phyloP scores from a whole-genome alignment of 2,113 vertebrate genomes.

The Tetrao urogallus region DNA sequence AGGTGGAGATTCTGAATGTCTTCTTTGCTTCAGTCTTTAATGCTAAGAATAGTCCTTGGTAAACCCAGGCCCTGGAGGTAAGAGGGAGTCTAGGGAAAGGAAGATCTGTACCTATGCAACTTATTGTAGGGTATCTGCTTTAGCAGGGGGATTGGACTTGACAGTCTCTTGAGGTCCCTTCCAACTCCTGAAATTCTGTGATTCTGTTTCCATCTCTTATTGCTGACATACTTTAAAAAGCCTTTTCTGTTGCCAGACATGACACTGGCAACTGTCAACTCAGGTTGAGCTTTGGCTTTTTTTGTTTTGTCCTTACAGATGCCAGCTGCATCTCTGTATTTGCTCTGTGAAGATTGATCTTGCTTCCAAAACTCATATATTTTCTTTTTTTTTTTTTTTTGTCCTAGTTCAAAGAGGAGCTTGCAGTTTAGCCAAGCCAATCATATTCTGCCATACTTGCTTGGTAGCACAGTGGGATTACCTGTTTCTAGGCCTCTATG shows the following conservation, averaged over 20 bases:
- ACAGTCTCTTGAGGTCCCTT: too few species aligned
- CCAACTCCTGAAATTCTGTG: too few species aligned
- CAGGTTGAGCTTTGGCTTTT: not conserved
- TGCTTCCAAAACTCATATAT: not conserved
- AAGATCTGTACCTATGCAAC: too few species aligned
- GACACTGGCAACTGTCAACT: not conserved
- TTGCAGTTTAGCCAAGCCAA: not conserved
- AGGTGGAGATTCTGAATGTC: too few species aligned
- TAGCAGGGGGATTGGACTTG: too few species aligned
- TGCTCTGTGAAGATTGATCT: not conserved
- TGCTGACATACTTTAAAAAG: not conserved
- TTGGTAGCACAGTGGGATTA: too few species aligned
- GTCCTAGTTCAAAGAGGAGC: not conserved
- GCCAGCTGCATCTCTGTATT: not conserved
- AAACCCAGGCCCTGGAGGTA: too few species aligned
- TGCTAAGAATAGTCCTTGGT: too few species aligned
- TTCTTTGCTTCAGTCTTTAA: too few species aligned
- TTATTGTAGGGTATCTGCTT: too few species aligned
- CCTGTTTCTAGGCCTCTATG: too few species aligned
- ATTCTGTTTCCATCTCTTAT: not conserved
- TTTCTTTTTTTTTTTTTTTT: not conserved
- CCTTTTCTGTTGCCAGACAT: not conserved
- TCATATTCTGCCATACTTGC: not conserved
- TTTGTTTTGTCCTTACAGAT: not conserved
- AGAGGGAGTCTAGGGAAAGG: too few species aligned